A percentile compares a stretch with the other conserved stretches of the same genome.
These are phyloP conservation scores for Oplegnathus fasciatus DNA, from an alignment of 2,113 vertebrate species.

Conservation along the genomic window DNA sequence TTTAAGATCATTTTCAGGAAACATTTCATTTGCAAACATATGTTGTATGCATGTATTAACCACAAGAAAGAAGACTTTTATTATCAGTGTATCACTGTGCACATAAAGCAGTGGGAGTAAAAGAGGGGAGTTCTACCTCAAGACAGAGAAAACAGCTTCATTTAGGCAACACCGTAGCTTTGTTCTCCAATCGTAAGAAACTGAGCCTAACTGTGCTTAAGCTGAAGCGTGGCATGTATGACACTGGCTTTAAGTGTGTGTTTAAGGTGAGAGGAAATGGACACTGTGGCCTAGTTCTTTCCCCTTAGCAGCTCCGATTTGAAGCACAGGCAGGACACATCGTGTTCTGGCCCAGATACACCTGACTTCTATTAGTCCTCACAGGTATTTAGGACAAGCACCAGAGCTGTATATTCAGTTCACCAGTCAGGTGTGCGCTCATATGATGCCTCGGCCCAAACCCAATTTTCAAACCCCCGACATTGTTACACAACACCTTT, in stretches of 20 bases:
- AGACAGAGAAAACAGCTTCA: not conserved
- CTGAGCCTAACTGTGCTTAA: not conserved
- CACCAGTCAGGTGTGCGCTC: constrained; percentile 43
- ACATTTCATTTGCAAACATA: constrained; percentile 12
- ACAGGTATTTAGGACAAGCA: constrained; percentile 68
- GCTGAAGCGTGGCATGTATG: not conserved
- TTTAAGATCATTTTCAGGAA: constrained; percentile 3
- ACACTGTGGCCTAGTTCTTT: constrained; percentile 64
- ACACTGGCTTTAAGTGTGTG: constrained; percentile 12
- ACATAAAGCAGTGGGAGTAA: not conserved
- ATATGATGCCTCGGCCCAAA: constrained; percentile 11
- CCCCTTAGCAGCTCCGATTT: constrained; percentile 36
- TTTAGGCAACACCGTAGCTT: not conserved
- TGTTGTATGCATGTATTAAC: not conserved
- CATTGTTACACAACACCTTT: constrained; percentile 2
- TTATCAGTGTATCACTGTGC: not conserved
- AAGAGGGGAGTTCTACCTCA: not conserved
- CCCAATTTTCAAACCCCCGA: not conserved
- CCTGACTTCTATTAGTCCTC: constrained; percentile 68
- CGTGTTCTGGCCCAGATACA: constrained; percentile 71
- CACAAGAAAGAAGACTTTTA: not conserved
- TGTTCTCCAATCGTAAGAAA: too few relatives aligned
- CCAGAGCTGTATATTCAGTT: constrained; percentile 36
- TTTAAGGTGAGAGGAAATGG: constrained; percentile 53
- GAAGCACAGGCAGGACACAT: constrained; percentile 31